These are phyloP conservation scores for Pristionchus exspectatus DNA, from an alignment of 2,888 invertebrate genomes.

Conservation along the genomic window DNA sequence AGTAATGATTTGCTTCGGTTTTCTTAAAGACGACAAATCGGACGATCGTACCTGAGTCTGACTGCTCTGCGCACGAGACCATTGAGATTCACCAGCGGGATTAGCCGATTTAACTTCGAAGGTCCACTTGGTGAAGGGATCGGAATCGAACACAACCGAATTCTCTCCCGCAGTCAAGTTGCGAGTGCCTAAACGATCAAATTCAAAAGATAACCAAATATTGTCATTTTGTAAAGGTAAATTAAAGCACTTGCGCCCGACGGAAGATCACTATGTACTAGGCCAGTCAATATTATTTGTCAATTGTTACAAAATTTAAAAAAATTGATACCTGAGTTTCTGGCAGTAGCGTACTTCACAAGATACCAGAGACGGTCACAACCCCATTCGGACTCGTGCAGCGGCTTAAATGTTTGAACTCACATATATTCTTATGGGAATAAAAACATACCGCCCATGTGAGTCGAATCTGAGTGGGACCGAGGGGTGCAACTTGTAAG, in stretches of 20 bases:
- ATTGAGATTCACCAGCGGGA: constrained; percentile 75
- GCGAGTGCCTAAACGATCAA: constrained; percentile 59
- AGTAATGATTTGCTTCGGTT: not conserved
- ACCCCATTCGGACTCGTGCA: constrained; percentile 77
- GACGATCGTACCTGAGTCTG: constrained; percentile 68
- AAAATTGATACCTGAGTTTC: constrained; percentile 56
- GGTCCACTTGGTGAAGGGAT: constrained; percentile 77
- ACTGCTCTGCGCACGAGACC: constrained; percentile 73
- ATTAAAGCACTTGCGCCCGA: too few relatives aligned
- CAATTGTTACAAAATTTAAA: too few relatives aligned
- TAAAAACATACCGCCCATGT: constrained; percentile 71
- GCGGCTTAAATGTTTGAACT: constrained; percentile 63
- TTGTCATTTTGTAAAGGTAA: too few relatives aligned
- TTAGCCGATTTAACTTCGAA: constrained; percentile 78
- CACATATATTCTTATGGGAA: not conserved
- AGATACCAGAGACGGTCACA: constrained; percentile 78
- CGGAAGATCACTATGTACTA: too few relatives aligned
- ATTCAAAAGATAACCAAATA: too few relatives aligned
- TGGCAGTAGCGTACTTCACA: constrained; percentile 75
- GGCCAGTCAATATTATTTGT: too few relatives aligned
- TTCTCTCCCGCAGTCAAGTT: constrained; percentile 76
- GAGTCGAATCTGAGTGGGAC: constrained; percentile 77
- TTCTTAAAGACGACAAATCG: not conserved
- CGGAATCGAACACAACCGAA: constrained; percentile 75
- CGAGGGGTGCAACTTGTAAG: constrained; percentile 72